Evolutionary conservation across 2,113 vertebrate genomes (phyloP), one percentile per base, ranked within the genome.

Genomic region (Pimephales promelas): DNA sequence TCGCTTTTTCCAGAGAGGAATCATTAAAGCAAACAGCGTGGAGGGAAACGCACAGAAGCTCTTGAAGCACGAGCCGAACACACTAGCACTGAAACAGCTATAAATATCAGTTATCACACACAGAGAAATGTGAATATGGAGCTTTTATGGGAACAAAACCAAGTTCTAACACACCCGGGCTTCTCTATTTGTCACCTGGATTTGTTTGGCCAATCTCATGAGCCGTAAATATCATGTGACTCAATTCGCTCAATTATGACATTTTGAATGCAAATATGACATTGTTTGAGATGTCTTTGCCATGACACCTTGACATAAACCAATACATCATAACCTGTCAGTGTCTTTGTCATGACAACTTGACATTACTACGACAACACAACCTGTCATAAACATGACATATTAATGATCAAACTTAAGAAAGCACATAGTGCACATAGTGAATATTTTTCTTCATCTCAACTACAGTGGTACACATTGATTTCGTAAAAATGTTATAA

Each of bases 21-120:
- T 57, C 74, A 70, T 73, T 72, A 82, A 82, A 43, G 72, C 31
- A 52, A 43, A 62, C 40, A 73, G 40, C 10, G 40, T n/a, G 49
- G 18, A 57, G 34, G 3, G 49, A 79, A 59, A 31, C 18, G 13
- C 75, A 36, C 18, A 56, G 16, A 57, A 57, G 24, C 72, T 74
- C 47, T 20, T 74, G 72, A 74, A 31, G 26, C 72, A 74, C 16
- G 52, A 24, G 57, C 72, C 85, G 83, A 85, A 88, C 86, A 88
- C 86, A 86, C 88, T 86, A 70, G 66, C 34, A 5, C 9, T 31
- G 87, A 87, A 84, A 59, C 20, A 62, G 89, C 91, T 91, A 93
- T 92, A 92, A 92, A 93, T 92, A 92, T 91, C 89, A 91, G 88
- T 92, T 92, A 90, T 90, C 89, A 87, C 85, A 78, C 87, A 83